phyloP scores from a whole-genome alignment of 1,140 invertebrate species.

The Ylistrum balloti region DNA sequence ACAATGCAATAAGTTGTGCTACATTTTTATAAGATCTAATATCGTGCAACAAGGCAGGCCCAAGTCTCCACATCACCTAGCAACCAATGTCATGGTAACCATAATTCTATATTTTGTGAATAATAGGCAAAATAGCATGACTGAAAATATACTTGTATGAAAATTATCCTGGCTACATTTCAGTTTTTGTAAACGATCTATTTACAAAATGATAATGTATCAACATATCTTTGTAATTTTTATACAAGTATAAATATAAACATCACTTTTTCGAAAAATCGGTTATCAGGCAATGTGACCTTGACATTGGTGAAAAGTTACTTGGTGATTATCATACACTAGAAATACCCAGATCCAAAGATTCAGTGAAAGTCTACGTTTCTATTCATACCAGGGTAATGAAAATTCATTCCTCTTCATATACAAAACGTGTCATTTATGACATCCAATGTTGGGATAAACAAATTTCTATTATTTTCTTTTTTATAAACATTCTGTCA shows the following conservation, averaged over 20 bases:
- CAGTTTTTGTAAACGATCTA: no score
- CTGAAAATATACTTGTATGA: neutral
- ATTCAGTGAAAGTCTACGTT: conserved; percentile 5
- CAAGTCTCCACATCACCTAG: conserved; percentile 22
- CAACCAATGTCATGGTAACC: conserved; percentile 15
- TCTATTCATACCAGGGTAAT: conserved; percentile 3
- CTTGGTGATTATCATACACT: conserved; percentile 25
- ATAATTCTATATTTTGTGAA: neutral
- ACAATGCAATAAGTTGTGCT: conserved; percentile 38
- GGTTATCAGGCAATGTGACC: neutral
- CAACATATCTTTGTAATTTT: neutral
- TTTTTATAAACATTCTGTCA: neutral
- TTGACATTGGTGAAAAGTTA: neutral
- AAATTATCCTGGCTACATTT: neutral
- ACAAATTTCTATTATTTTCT: neutral
- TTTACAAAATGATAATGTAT: no score
- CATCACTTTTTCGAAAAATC: no score
- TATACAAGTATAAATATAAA: neutral
- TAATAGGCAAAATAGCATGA: neutral
- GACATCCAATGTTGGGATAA: neutral
- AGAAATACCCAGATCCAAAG: conserved; percentile 33
- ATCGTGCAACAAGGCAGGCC: conserved; percentile 36
- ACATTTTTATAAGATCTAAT: conserved; percentile 40
- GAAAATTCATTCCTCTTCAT: conserved; percentile 11
- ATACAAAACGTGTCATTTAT: conserved; percentile 4